These are phyloP conservation scores for Aphrocallistes beatrix DNA, from an alignment of 37 sponge, comb jelly and placozoan species.

Conservation along the genomic window DNA sequence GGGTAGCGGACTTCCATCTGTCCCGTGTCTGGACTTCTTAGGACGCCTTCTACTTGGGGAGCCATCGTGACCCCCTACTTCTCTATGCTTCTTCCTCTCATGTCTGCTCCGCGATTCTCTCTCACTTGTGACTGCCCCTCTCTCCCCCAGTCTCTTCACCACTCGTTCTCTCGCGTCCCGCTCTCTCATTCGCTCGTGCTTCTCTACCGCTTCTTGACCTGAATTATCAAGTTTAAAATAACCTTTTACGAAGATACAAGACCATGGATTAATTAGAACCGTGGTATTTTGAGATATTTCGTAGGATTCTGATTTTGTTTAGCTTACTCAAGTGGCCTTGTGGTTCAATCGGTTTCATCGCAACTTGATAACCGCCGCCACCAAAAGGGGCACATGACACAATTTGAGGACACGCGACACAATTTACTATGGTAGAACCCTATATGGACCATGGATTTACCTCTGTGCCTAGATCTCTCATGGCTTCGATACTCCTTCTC, in stretches of 20 bases:
- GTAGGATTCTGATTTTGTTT: no score
- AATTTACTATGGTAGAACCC: no score
- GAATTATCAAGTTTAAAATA: no score
- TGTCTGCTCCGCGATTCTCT: background rate
- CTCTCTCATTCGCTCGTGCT: background rate
- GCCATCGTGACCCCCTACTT: background rate
- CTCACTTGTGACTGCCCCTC: background rate
- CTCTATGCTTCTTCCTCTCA: conserved; percentile 1
- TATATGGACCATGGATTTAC: no score
- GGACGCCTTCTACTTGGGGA: background rate
- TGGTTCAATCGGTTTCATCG: no score
- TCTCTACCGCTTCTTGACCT: background rate
- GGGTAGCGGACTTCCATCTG: background rate
- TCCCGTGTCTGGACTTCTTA: background rate
- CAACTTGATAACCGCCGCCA: no score
- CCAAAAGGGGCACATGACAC: no score
- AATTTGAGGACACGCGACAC: no score
- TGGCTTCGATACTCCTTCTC: background rate
- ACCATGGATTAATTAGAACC: no score
- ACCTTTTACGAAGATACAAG: no score
- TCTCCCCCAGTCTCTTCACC: background rate
- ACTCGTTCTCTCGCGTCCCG: background rate
- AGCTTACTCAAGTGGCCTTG: no score
- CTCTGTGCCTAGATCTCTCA: background rate
- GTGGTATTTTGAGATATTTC: no score